Evolutionary conservation across 2,888 invertebrate genomes (phyloP), one percentile per base, ranked within the genome.

Genomic region (Cataglyphis livida): DNA sequence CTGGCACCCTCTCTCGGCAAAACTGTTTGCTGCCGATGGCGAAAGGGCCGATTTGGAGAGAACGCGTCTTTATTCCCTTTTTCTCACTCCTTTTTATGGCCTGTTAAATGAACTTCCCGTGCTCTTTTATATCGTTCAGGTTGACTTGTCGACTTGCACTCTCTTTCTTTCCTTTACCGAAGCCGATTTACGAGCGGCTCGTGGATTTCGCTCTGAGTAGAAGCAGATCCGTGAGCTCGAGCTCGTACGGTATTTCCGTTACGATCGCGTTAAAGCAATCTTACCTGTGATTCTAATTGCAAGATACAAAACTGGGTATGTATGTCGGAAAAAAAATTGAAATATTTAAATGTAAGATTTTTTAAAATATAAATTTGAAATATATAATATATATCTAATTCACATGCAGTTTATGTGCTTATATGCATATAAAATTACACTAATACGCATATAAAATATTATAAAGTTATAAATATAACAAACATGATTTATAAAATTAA

Each of bases 71-170:
- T 66, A 51, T 62, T 73, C 81, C 71, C 73, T 65, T 74, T 84
- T 78, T 73, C 85, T 83, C 71, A 81, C 78, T 85, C 87, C 83
- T 89, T 91, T 90, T 94, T 94, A 94, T 92, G 90, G 93, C 90
- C 93, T 91, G 93, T 93, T 93, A 94, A 94, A 94, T 94, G 94
- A 93, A 93, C 93, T 94, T 90, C 91, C 91, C 91, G 91, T 90
- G 92, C 91, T 92, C 93, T 93, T 93, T 94, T 94, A 93, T 94
- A 94, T 93, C 93, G 92, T 86, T 88, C 89, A 70, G 84, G 87
- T 83, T 87, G 90, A 93, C 91, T 93, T 92, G 91, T 93, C 91
- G 90, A 90, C 89, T 89, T 89, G 86, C 87, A 91, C 89, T 87
- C 75, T 65, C 83, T 64, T 70, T 71, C 79, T 66, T 38, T 48